These are phyloP conservation scores for Charanyca ferruginea DNA, from an alignment of 2,888 invertebrate species.

Conservation along the genomic window DNA sequence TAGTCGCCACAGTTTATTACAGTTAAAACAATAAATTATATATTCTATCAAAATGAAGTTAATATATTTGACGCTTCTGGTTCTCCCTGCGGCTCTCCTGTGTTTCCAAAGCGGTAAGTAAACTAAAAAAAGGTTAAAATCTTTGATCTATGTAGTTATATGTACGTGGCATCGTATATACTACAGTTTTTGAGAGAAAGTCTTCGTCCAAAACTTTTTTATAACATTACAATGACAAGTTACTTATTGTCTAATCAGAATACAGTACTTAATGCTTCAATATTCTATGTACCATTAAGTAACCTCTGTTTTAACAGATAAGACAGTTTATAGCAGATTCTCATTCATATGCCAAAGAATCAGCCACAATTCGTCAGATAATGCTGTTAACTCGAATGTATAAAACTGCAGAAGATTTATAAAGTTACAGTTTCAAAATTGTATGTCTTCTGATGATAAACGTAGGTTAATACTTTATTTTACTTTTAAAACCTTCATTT, in stretches of 20 bases:
- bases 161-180: constrained; percentile 86
- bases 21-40: constrained; percentile 68
- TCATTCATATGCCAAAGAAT: background rate
- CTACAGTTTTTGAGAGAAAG: constrained; percentile 78
- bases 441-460: constrained; percentile 4
- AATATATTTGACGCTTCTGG: constrained; percentile 92
- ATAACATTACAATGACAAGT: background rate
- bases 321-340: constrained; percentile 1
- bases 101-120: constrained; percentile 94
- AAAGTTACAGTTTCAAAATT: background rate
- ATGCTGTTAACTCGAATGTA: background rate
- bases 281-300: constrained; percentile 18
- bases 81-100: constrained; percentile 94
- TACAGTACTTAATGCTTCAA: background rate
- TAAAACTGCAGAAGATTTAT: background rate
- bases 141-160: constrained; percentile 63
- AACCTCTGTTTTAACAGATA: constrained; percentile 31
- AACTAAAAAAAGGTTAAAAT: constrained; percentile 67
- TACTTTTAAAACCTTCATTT: background rate
- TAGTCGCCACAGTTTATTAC: constrained; percentile 72
- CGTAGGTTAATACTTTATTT: constrained; percentile 3
- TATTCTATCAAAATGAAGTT: constrained; percentile 92
- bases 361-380: background rate
- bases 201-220: constrained; percentile 22
- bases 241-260: background rate